These are phyloP conservation scores for Ailuropoda melanoleuca DNA, from an alignment of 2,113 vertebrate species.

Conservation along the genomic window DNA sequence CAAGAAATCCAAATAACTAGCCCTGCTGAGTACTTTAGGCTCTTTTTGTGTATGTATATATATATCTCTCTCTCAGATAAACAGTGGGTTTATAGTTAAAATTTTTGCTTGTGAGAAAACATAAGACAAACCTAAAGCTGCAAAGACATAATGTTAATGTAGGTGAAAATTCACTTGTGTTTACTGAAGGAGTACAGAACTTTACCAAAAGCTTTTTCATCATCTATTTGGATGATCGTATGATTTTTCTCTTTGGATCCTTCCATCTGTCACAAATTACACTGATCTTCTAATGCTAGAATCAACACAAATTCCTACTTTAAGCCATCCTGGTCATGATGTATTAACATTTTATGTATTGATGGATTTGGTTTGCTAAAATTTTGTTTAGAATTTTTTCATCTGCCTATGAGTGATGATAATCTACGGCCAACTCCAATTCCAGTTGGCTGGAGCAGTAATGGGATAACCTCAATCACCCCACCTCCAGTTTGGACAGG, in stretches of 20 bases:
- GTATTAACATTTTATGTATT: background rate
- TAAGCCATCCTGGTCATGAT: background rate
- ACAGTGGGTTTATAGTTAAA: conserved; percentile 62
- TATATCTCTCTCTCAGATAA: conserved; percentile 72
- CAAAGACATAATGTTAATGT: conserved; percentile 63
- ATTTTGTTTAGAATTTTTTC: background rate
- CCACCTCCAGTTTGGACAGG: background rate
- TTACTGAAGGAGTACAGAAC: background rate
- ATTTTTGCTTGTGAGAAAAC: conserved; percentile 69
- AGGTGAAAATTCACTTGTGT: conserved; percentile 48
- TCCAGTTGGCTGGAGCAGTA: background rate
- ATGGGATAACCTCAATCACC: background rate
- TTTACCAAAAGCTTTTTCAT: background rate
- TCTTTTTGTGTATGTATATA: conserved; percentile 56
- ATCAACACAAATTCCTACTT: background rate
- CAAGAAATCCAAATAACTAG: conserved; percentile 85
- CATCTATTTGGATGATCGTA: background rate
- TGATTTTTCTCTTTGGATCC: background rate
- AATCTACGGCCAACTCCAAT: background rate
- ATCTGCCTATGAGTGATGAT: background rate
- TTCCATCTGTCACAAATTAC: background rate
- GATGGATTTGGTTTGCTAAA: background rate
- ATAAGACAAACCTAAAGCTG: conserved; percentile 61
- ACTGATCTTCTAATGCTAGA: background rate
- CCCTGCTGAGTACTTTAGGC: conserved; percentile 81